Evolutionary conservation across 2,113 vertebrate genomes (phyloP), one percentile per base, ranked within the genome.

Genomic region (Protobothrops flavoviridis): DNA sequence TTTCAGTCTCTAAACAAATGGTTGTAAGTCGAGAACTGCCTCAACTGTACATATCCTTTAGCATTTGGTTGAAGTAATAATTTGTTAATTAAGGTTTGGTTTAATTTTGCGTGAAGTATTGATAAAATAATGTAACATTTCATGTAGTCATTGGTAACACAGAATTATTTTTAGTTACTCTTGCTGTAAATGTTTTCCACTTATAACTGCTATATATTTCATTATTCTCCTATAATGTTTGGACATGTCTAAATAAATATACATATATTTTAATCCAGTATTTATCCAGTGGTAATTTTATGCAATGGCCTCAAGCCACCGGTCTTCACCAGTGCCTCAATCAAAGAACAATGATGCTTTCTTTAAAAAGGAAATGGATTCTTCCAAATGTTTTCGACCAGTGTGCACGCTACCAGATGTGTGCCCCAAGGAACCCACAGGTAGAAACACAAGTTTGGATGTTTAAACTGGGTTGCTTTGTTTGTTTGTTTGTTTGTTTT

Each of bases 251-350:
- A 61, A 93, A 64, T 89, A 96, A 85, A 89, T 2, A 94, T 93
- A 94, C 0, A 85, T 95, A 23, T 96, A 91, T 96, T 90, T 94
- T 96, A 52, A 87, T 96, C 97, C 96, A 97, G 98, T 98, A 98
- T 97, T 97, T 97, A 93, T 95, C 97, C 97, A 98, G 98, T 97
- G 97, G 96, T 96, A 97, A 97, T 98, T 98, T 97, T 94, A 98
- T 98, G 98, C 97, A 98, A 99, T 99, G 99, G 99, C 99, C 97
- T 99, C 99, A 94, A 98, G 98, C 97, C 98, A 98, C 98, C 97
- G 98, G 97, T 99, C 99, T 97, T 98, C 98, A 97, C 97, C 98
- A 96, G 98, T 98, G 98, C 98, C 98, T 98, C 98, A 97, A 96
- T 96, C 98, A 81, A 97, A 97, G 94, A 97, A 96, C 97, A 98